Evolutionary conservation across 2,888 invertebrate genomes (phyloP).

Genomic region (Epinotia bilunana): DNA sequence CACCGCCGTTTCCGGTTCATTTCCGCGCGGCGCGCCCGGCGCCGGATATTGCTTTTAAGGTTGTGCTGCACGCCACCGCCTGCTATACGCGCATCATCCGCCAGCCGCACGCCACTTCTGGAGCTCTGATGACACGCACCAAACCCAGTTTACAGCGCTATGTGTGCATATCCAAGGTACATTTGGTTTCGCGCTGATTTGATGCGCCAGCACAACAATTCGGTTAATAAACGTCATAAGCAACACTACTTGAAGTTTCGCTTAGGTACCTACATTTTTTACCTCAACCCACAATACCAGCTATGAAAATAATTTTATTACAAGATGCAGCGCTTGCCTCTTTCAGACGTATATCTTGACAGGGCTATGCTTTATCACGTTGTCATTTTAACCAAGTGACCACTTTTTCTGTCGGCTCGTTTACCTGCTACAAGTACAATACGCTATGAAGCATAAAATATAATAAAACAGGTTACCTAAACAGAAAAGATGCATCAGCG

Average conservation of each 20-base stretch:
- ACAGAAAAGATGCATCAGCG: conserved; percentile 54
- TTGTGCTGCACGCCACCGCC: conserved; percentile 75
- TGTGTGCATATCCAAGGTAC: background rate
- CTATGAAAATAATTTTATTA: background rate
- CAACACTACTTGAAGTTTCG: background rate
- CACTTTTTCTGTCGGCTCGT: no score
- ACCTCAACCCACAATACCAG: background rate
- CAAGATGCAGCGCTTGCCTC: background rate
- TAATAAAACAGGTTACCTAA: conserved; percentile 35
- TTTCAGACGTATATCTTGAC: background rate
- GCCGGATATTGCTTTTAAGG: conserved; percentile 86
- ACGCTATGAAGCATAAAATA: background rate
- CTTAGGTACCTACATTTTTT: background rate
- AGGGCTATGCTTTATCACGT: no score
- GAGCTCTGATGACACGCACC: conserved; percentile 17
- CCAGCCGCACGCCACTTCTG: conserved; percentile 49
- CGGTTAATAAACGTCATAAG: no score
- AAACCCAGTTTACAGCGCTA: background rate
- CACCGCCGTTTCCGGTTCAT: conserved; percentile 85
- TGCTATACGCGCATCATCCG: conserved; percentile 53
- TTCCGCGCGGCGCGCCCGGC: conserved; percentile 83
- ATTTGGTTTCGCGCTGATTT: background rate
- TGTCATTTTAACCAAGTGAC: no score
- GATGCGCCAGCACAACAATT: background rate
- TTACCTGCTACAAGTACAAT: background rate